These are phyloP conservation scores for Coleophora deauratella DNA, from an alignment of 2,888 invertebrate species.

Conservation along the genomic window DNA sequence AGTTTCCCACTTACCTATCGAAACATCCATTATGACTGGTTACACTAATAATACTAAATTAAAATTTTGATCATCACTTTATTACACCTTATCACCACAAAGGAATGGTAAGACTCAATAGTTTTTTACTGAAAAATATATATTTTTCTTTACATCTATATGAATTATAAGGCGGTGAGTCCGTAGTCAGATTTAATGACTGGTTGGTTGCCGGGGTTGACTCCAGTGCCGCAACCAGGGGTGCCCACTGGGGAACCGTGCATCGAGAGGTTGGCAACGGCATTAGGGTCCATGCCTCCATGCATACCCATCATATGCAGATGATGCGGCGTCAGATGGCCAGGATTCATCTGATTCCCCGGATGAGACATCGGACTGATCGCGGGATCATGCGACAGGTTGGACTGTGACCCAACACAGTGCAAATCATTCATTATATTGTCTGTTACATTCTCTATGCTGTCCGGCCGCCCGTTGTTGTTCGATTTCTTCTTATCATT, in stretches of 20 bases:
- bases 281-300: slow-evolving; percentile 61
- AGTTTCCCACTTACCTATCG: slow-evolving; percentile 64
- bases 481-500: slow-evolving; percentile 71
- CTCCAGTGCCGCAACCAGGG: slow-evolving; percentile 61
- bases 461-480: slow-evolving; percentile 74
- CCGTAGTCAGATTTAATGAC: slow-evolving; percentile 91
- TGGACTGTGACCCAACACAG: slow-evolving; percentile 68
- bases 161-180: slow-evolving; percentile 81
- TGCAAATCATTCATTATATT: slow-evolving; percentile 76
- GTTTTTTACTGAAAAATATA: slow-evolving; percentile 66
- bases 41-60: slow-evolving; percentile 56
- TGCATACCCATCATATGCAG: slow-evolving; percentile 67
- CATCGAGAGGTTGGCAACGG: slow-evolving; percentile 65
- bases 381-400: slow-evolving; percentile 59
- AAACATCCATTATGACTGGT: slow-evolving; percentile 67
- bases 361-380: slow-evolving; percentile 69
- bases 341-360: slow-evolving; percentile 59
- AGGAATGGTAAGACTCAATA: slow-evolving; percentile 65
- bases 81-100: slow-evolving; percentile 63
- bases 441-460: slow-evolving; percentile 78
- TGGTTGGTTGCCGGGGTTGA: slow-evolving; percentile 58
- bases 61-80: slow-evolving; percentile 55
- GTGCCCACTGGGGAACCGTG: slow-evolving; percentile 72
- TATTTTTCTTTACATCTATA: slow-evolving; percentile 57
- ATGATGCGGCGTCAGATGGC: slow-evolving; percentile 73